These are phyloP conservation scores for Rhinichthys osculus DNA, from an alignment of 2,797 vertebrate species.

Conservation along the genomic window DNA sequence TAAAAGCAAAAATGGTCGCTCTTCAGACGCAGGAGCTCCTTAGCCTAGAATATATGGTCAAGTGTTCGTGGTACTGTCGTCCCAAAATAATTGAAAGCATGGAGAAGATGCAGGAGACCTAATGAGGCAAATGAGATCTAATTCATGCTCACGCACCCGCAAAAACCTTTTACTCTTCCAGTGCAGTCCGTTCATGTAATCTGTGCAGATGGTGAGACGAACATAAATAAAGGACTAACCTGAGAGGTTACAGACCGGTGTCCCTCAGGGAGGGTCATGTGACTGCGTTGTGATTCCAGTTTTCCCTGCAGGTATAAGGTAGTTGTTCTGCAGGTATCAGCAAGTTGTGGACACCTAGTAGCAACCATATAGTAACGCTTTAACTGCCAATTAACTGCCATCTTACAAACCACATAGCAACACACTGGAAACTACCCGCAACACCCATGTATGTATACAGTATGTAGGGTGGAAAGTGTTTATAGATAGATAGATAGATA, in stretches of 20 bases:
- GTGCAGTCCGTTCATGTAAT: neutral
- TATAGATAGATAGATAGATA: neutral
- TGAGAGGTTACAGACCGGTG: neutral
- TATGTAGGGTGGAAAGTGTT: too few species aligned
- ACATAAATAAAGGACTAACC: constrained; percentile 20
- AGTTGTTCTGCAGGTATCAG: neutral
- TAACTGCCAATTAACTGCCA: neutral
- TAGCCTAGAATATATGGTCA: neutral
- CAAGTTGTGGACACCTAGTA: neutral
- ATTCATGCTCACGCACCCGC: neutral
- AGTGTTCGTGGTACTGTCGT: neutral
- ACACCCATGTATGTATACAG: neutral
- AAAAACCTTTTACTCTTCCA: constrained; percentile 14
- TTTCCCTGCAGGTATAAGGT: neutral
- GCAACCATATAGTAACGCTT: neutral
- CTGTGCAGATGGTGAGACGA: neutral
- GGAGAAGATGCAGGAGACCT: constrained; percentile 16
- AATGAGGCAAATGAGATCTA: constrained; percentile 15
- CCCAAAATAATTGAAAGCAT: neutral
- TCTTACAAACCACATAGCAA: neutral
- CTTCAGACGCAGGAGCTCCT: neutral
- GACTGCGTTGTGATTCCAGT: neutral
- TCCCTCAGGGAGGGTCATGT: neutral
- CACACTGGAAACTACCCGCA: neutral
- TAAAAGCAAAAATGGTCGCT: constrained; percentile 7